These are phyloP conservation scores for Neoaliturus tenellus DNA, from an alignment of 2,888 invertebrate species.

Conservation along the genomic window DNA sequence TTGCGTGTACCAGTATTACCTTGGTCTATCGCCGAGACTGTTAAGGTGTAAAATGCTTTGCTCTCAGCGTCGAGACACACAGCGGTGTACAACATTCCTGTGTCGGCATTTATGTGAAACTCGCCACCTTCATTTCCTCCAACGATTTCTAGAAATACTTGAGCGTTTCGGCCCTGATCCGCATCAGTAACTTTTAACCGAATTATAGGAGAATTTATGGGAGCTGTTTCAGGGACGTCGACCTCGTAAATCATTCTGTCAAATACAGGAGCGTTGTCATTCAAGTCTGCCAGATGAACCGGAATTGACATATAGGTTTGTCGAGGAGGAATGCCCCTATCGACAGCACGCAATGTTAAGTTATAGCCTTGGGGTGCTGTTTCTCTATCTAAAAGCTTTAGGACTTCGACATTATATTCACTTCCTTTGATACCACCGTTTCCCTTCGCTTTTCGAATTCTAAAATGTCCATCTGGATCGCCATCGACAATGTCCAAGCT, in stretches of 20 bases:
- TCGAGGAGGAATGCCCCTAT: conserved; percentile 87
- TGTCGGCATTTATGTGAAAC: conserved; percentile 90
- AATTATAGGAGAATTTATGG: conserved; percentile 91
- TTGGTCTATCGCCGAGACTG: conserved; percentile 93
- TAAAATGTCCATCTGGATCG: conserved; percentile 92
- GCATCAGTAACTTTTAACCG: conserved; percentile 91
- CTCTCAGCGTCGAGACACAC: conserved; percentile 89
- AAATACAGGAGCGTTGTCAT: conserved; percentile 92
- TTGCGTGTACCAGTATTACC: conserved; percentile 88
- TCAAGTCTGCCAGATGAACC: conserved; percentile 87
- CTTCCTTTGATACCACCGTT: conserved; percentile 72
- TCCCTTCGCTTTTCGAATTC: conserved; percentile 78
- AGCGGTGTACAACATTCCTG: conserved; percentile 93
- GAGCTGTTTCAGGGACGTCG: conserved; percentile 91
- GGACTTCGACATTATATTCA: conserved; percentile 88
- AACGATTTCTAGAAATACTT: conserved; percentile 91
- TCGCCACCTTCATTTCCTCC: conserved; percentile 94
- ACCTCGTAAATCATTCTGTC: conserved; percentile 92
- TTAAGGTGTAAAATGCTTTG: conserved; percentile 89
- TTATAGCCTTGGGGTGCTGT: conserved; percentile 89
- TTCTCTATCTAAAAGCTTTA: conserved; percentile 87
- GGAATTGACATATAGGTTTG: conserved; percentile 88
- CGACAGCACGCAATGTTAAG: conserved; percentile 89
- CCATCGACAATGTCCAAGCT: conserved; percentile 91
- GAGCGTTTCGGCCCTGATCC: conserved; percentile 89